Base-by-base conservation (phyloP, 92 coral and sea anemone genomes). In the Anthopleura xanthogrammica region DNA sequence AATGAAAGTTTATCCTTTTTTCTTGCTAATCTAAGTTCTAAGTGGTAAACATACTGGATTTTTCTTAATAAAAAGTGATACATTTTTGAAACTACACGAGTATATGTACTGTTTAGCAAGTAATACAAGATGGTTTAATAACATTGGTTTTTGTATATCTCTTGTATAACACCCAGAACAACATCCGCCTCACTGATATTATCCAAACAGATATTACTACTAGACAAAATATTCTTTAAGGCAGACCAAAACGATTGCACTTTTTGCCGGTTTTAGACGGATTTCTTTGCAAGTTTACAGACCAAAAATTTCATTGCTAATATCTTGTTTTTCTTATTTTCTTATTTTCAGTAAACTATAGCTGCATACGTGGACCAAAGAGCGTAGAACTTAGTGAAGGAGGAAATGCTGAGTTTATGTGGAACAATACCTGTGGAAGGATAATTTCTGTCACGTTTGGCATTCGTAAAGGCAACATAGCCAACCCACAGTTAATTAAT, bases 81-180 rank as follows among this genome's bases (percentile, higher is more conserved):
- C 6, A 43, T 43, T 43, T 43, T 43, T 43, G 2, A 43, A 6
- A 43, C 48, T 43, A 52, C 87, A 68, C 50, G 62, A 17, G 36
- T 78, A 78, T 23, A 83, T 83, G 13, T 76, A 42, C 52, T 76
- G 71, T 77, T 78, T 85, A 78, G 77, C 56, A 42, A 48, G 41
- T 36, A 77, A 52, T 64, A 77, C 74, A 65, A 85, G 17, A 40
- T 78, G 83, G 13, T 77, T 77, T 48, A 77, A 22, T 46, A 84
- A 62, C 52, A 68, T 36, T 22, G 16, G 58, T 39, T 85, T 78
- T 39, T 85, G 58, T 50, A 6, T 66, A 66, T n/a, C 73, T 5
- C 12, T 5, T 23, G 73, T 66, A 19, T n/a, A n/a, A 66, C 23
- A 7, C 73, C 73, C 73, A 66, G 73, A 66, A 66, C 16, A 66